These are phyloP conservation scores for Calyptomena viridis DNA, from an alignment of 2,113 vertebrate genomes.

Conservation along the genomic window DNA sequence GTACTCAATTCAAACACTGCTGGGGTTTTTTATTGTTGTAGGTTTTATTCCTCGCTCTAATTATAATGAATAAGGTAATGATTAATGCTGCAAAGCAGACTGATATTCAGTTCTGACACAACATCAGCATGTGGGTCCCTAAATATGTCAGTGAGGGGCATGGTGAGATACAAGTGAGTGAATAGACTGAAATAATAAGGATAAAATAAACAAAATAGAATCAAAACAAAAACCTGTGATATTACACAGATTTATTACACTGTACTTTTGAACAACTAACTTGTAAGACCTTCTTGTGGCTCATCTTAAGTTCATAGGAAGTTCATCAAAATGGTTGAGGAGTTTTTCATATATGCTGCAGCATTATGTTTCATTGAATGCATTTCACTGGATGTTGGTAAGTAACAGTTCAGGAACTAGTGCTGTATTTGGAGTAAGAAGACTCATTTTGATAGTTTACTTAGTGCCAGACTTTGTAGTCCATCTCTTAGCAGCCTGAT, in stretches of 20 bases:
- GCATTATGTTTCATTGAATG: background rate
- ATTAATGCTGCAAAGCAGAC: background rate
- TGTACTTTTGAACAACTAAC: background rate
- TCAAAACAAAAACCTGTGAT: background rate
- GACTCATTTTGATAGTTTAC: background rate
- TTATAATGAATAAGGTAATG: conserved; percentile 15
- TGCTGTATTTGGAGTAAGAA: background rate
- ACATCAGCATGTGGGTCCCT: background rate
- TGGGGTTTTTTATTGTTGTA: background rate
- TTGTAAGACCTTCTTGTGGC: background rate
- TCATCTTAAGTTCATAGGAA: background rate
- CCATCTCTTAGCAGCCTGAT: background rate
- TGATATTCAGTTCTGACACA: background rate
- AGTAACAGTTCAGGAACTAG: background rate
- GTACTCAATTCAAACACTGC: background rate
- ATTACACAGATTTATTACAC: background rate
- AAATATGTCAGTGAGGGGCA: background rate
- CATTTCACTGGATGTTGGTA: background rate
- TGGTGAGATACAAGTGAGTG: background rate
- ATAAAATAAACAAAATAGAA: background rate
- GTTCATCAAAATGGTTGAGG: background rate
- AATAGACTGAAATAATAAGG: background rate
- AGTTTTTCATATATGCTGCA: background rate
- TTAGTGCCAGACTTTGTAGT: background rate
- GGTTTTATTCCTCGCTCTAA: conserved; percentile 8